A percentile compares a stretch with the other conserved stretches of the same genome.
phyloP scores from a whole-genome alignment of 2,888 invertebrate genomes.

The Dromius quadrimaculatus region DNA sequence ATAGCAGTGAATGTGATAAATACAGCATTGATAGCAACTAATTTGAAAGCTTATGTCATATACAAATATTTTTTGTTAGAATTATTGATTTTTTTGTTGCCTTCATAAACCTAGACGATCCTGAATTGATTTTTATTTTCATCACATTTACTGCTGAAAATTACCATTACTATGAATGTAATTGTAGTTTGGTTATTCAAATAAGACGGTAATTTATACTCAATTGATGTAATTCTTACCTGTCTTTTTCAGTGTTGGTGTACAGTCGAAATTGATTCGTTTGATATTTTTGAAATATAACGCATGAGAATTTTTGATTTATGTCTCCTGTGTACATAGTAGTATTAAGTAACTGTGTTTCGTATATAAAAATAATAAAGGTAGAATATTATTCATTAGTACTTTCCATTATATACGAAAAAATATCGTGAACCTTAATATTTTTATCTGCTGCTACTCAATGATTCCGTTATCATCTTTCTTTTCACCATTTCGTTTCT shows the following conservation, averaged over 20 bases:
- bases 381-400: constrained; percentile 13
- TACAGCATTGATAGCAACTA: neutral
- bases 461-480: neutral
- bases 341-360: constrained; percentile 23
- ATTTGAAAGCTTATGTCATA: constrained; percentile 1
- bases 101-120: no score
- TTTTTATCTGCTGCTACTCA: neutral
- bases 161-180: constrained; percentile 7
- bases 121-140: neutral
- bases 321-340: constrained; percentile 17
- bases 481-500: neutral
- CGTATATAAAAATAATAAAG: constrained; percentile 25
- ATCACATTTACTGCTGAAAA: constrained; percentile 15
- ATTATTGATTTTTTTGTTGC: no score
- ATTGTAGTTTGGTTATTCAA: constrained; percentile 15
- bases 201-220: constrained; percentile 4
- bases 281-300: constrained; percentile 17
- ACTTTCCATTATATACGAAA: neutral
- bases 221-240: neutral
- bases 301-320: constrained; percentile 13
- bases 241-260: neutral
- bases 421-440: no score
- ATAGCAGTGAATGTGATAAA: constrained; percentile 18
- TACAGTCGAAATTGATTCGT: constrained; percentile 13
- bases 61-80: constrained; percentile 3